Evolutionary conservation across 37 sponge, comb jelly and placozoan genomes (phyloP).

Genomic region (Aplysina aerophoba): DNA sequence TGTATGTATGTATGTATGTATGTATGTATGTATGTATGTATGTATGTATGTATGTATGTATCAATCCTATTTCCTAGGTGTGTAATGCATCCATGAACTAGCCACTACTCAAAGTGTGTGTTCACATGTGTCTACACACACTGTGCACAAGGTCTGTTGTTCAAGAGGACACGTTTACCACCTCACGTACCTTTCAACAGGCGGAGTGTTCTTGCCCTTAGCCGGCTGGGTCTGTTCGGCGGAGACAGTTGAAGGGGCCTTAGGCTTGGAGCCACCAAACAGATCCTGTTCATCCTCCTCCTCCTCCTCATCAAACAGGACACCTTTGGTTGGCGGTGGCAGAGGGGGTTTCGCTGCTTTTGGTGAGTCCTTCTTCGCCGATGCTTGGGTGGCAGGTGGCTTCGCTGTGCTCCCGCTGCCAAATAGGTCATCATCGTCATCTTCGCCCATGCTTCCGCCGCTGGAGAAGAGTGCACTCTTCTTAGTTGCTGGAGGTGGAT

Average conservation of each 20-base stretch:
- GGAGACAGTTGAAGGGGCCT: neutral
- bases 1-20: too few species aligned
- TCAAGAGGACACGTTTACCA: neutral
- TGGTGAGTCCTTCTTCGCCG: constrained; percentile 1
- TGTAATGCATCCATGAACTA: too few species aligned
- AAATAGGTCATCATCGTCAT: constrained; percentile 35
- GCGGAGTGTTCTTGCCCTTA: neutral
- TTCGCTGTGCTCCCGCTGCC: neutral
- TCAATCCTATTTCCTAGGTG: too few species aligned
- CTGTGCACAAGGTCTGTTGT: too few species aligned
- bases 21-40: too few species aligned
- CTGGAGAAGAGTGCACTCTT: neutral
- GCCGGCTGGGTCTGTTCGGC: neutral
- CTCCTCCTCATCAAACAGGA: constrained; percentile 49
- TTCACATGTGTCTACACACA: constrained; percentile 1
- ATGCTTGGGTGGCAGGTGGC: neutral
- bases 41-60: too few species aligned
- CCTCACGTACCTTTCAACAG: neutral
- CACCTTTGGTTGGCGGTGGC: neutral
- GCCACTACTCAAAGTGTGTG: too few species aligned
- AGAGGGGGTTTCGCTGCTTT: neutral
- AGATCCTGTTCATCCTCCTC: constrained; percentile 50
- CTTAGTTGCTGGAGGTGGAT: neutral
- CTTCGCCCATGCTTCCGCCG: neutral
- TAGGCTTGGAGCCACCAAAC: neutral